These are phyloP conservation scores for Phragmatobia fuliginosa DNA, from an alignment of 2,888 invertebrate genomes.

Conservation along the genomic window DNA sequence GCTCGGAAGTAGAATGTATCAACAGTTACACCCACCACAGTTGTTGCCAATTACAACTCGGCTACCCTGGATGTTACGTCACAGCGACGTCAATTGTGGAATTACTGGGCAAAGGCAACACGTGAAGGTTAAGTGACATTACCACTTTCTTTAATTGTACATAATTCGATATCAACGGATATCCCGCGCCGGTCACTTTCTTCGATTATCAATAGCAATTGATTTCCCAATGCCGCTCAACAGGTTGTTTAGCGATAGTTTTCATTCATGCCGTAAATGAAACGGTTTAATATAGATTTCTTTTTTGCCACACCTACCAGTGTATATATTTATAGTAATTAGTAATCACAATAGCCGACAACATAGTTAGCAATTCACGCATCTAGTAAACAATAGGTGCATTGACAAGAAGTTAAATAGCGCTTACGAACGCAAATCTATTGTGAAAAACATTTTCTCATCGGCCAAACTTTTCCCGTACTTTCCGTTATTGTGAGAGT, in stretches of 20 bases:
- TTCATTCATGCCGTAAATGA: slow-evolving; percentile 12
- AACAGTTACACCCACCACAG: slow-evolving; percentile 59
- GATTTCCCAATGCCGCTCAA: slow-evolving; percentile 24
- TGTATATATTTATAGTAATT: slow-evolving; percentile 26
- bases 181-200: slow-evolving; percentile 37
- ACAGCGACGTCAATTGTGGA: slow-evolving; percentile 43
- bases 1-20: slow-evolving; percentile 68
- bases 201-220: slow-evolving; percentile 27
- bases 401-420: slow-evolving; percentile 50
- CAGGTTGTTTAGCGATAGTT: slow-evolving; percentile 17
- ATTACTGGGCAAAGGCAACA: slow-evolving; percentile 20
- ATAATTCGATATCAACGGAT: slow-evolving; percentile 48
- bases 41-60: slow-evolving; percentile 46
- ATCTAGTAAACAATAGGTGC: slow-evolving; percentile 49
- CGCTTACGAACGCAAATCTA: slow-evolving; percentile 29
- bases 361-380: slow-evolving; percentile 44
- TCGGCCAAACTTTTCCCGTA: slow-evolving; percentile 58
- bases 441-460: slow-evolving; percentile 57
- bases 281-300: slow-evolving; percentile 11
- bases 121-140: slow-evolving; percentile 26
- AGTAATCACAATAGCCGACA: slow-evolving; percentile 46
- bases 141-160: slow-evolving; percentile 51
- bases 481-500: slow-evolving; percentile 60
- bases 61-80: slow-evolving; percentile 55
- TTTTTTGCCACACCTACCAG: slow-evolving; percentile 13